Conservation (phyloP, 2,888 invertebrate species). For the Anthophora plumipes region DNA sequence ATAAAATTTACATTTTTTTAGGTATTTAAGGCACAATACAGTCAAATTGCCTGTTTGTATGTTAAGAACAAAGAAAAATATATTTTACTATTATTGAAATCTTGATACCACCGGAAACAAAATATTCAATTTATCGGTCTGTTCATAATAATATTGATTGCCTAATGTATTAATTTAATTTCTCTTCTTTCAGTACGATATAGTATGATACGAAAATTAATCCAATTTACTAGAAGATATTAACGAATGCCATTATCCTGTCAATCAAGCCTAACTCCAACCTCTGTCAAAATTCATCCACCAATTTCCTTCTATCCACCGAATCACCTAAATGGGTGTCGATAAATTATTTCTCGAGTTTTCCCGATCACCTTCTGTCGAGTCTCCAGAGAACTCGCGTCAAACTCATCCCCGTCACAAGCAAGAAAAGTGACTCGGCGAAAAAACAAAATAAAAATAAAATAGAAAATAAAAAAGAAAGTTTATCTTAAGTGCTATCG, state of each 20-base stretch:
- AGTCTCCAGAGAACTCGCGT: slow-evolving; percentile 7
- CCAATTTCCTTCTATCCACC: neutral
- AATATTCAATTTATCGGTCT: too few species aligned
- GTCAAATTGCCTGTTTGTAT: too few species aligned
- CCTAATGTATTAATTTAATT: neutral
- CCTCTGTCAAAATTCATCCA: neutral
- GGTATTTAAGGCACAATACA: too few species aligned
- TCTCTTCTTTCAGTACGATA: neutral
- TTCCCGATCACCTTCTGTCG: slow-evolving; percentile 15
- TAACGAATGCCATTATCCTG: neutral
- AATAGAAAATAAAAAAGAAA: neutral
- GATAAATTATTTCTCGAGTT: slow-evolving; percentile 34
- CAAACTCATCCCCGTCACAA: slow-evolving; percentile 9
- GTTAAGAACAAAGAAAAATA: too few species aligned
- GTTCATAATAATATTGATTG: too few species aligned
- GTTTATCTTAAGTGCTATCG: slow-evolving; percentile 32
- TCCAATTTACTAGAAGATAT: neutral
- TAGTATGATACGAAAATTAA: neutral
- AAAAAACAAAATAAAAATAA: too few species aligned
- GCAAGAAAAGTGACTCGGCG: neutral
- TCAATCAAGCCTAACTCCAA: slow-evolving; percentile 5
- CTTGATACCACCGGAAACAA: too few species aligned
- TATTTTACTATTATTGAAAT: too few species aligned
- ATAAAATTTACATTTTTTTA: too few species aligned
- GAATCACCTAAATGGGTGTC: slow-evolving; percentile 16